phyloP scores from a whole-genome alignment of 2,113 vertebrate species.

The Daphoenositta chrysoptera region DNA sequence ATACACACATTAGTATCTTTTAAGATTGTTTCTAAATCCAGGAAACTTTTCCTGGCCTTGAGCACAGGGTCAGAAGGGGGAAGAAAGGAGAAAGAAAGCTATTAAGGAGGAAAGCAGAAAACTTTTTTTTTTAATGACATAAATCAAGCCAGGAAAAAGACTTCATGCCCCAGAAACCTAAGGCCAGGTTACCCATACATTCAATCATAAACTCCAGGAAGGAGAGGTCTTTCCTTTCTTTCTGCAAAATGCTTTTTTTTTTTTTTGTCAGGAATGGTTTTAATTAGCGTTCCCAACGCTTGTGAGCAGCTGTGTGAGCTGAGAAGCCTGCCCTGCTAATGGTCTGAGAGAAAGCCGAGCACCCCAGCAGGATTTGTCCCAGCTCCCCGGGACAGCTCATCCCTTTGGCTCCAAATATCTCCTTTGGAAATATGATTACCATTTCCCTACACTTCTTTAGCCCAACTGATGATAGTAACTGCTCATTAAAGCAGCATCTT shows the following conservation, averaged over 20 bases:
- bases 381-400: neutral
- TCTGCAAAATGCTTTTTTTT: neutral
- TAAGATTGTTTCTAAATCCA: neutral
- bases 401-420: neutral
- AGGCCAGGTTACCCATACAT: slow-evolving; percentile 3
- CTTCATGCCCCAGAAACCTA: neutral
- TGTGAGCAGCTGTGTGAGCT: neutral
- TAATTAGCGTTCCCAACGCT: neutral
- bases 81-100: neutral
- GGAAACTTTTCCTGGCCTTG: neutral
- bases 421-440: neutral
- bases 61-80: neutral
- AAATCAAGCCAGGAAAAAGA: neutral
- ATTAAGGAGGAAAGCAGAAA: neutral
- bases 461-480: rapidly evolving
- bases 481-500: neutral
- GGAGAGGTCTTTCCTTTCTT: neutral
- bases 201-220: slow-evolving; percentile 8
- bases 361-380: neutral
- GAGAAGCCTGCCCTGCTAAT: neutral
- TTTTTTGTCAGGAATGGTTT: slow-evolving; percentile 6
- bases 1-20: neutral
- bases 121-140: neutral
- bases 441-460: neutral
- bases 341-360: neutral